Evolutionary conservation across 2,113 vertebrate genomes (phyloP).

Genomic region (Mesitornis unicolor): DNA sequence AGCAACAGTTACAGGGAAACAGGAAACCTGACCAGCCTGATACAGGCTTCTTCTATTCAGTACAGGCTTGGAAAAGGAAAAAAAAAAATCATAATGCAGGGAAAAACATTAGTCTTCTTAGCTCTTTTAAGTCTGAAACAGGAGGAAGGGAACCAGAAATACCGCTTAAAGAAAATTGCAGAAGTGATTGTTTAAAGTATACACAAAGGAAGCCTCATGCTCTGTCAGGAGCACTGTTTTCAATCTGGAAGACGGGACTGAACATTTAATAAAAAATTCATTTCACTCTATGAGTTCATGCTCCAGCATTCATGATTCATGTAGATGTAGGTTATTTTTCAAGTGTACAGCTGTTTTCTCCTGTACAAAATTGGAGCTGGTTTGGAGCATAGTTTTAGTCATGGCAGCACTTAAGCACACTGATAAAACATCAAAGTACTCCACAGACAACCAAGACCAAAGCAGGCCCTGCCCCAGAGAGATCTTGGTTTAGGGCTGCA

Average conservation of each 20-base stretch:
- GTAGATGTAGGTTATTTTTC: not conserved
- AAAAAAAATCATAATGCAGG: not conserved
- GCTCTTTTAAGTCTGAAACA: not conserved
- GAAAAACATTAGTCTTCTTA: not conserved
- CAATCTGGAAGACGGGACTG: not conserved
- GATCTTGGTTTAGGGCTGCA: not conserved
- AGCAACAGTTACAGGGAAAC: not conserved
- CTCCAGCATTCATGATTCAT: not conserved
- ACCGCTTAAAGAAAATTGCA: not conserved
- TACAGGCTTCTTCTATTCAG: not conserved
- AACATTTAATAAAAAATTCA: not conserved
- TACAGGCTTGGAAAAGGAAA: not conserved
- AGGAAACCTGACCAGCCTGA: not conserved
- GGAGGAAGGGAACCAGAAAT: not conserved
- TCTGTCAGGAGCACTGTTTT: not conserved
- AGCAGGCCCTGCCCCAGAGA: not conserved
- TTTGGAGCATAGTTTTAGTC: not conserved
- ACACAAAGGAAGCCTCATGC: not conserved
- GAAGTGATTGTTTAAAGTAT: not conserved
- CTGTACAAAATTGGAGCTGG: not conserved
- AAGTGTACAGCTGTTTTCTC: not conserved
- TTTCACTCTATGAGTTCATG: not conserved
- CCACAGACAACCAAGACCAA: not conserved
- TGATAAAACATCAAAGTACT: not conserved
- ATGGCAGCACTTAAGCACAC: not conserved